Evolutionary conservation across 1,140 invertebrate species (phyloP).

Genomic region (Nylanderia fulva): DNA sequence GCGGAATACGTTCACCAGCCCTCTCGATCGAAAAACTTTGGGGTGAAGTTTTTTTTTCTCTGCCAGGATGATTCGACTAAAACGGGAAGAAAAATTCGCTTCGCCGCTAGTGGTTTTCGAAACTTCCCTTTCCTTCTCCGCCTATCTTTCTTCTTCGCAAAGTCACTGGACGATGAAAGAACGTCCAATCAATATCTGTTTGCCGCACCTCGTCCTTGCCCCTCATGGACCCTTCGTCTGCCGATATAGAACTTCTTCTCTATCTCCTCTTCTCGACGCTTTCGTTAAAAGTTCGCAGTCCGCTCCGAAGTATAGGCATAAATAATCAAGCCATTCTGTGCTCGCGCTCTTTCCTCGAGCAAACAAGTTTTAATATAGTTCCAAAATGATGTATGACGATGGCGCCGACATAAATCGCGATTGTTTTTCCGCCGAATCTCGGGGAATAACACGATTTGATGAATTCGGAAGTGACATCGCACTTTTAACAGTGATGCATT

Average conservation of each 20-base stretch:
- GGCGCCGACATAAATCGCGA: conserved; percentile 11
- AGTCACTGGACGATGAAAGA: conserved; percentile 50
- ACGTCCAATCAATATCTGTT: conserved; percentile 60
- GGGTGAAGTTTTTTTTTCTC: background rate
- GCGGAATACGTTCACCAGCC: conserved; percentile 27
- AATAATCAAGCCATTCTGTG: conserved; percentile 50
- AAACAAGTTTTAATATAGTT: conserved; percentile 52
- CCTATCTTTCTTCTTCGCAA: background rate
- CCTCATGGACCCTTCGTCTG: background rate
- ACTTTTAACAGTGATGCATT: background rate
- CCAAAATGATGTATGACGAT: background rate
- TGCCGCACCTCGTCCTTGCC: conserved; percentile 20
- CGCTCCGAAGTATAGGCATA: conserved; percentile 30
- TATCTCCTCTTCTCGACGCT: conserved; percentile 33
- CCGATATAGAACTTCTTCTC: conserved; percentile 45
- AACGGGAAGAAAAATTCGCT: conserved; percentile 63
- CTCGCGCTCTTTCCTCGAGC: conserved; percentile 30
- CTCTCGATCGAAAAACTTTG: conserved; percentile 58
- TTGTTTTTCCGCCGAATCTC: conserved; percentile 21
- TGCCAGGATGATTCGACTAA: conserved; percentile 54
- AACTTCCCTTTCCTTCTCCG: conserved; percentile 28
- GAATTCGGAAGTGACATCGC: background rate
- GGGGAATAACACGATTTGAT: background rate
- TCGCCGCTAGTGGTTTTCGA: conserved; percentile 52
- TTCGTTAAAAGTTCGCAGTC: conserved; percentile 56